phyloP scores from a whole-genome alignment of 1,140 invertebrate species.

The Temnothorax longispinosus region DNA sequence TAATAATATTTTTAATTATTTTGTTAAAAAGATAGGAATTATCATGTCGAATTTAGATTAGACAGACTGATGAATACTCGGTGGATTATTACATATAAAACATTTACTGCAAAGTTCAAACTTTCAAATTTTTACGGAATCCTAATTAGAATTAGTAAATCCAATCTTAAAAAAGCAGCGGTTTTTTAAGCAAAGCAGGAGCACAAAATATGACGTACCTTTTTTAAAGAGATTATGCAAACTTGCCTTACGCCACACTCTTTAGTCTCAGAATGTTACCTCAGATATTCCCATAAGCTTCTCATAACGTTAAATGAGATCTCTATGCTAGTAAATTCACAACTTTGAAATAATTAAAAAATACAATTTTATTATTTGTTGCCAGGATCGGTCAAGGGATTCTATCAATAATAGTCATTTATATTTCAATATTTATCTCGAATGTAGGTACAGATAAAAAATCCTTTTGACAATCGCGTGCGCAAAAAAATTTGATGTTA shows the following conservation, averaged over 20 bases:
- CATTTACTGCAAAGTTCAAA: background rate
- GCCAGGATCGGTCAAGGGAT: background rate
- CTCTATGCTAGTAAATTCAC: background rate
- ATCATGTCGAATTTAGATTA: background rate
- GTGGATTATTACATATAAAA: background rate
- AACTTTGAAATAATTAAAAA: conserved; percentile 1
- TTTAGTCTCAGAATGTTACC: conserved; percentile 25
- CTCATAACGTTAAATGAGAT: conserved; percentile 15
- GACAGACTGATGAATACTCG: background rate
- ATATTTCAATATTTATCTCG: background rate
- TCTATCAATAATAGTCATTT: background rate
- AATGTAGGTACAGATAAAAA: background rate
- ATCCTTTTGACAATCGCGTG: background rate
- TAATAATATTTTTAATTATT: background rate
- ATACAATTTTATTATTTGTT: conserved; percentile 29
- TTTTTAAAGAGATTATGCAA: conserved; percentile 46
- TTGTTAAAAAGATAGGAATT: background rate
- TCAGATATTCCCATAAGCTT: conserved; percentile 32
- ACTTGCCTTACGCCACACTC: background rate
- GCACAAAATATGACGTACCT: background rate
- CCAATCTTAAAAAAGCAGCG: background rate
- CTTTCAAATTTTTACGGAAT: background rate
- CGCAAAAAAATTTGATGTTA: conserved; percentile 1
- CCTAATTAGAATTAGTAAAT: conserved; percentile 9
- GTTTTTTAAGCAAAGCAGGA: conserved; percentile 5